Base-by-base conservation (phyloP, 2,113 vertebrate species). In the Anarhynchus alexandrinus region DNA sequence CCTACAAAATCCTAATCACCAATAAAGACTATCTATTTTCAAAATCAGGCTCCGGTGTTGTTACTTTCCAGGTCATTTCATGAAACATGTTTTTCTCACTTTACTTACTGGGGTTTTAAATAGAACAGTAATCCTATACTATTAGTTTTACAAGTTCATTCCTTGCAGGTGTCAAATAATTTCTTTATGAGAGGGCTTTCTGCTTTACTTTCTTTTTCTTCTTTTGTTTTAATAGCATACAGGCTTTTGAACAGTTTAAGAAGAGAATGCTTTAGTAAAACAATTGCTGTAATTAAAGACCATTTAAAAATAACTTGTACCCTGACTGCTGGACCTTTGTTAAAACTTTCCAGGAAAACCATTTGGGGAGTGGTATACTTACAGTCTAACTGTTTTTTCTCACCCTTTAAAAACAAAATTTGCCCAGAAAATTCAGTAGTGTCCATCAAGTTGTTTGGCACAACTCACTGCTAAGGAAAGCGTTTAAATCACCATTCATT, bases 21-120 rank as follows among this genome's bases (percentile, higher is more conserved):
- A n/a, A 5, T 34, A 45, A 64, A 67, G 34, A 59, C 12, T 34
- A 30, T 29, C 51, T 77, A 13, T 54, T 71, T 83, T 25, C 58
- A 69, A 77, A 65, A 82, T 27, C 74, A 70, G 66, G 30, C 52
- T 59, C 38, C 19, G 42, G 43, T 59, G 62, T 25, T 88, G 57
- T 18, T 90, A 85, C 73, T 94, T 94, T 94, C 85, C 86, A 97
- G 80, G 88, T 92, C 81, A 78, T 49, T 85, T 93, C 27, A 67
- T 7, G 69, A 92, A 95, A 84, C 10, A 9, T 47, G 16, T 42
- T 84, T 90, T 87, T 47, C 79, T 65, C 72, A 84, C 27, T 87
- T 94, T 84, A 93, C 55, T 80, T 76, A 62, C n/a, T 82, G 43
- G 9, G 21, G 45, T 95, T 97, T 96, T 85, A 92, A 95, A 95